Evolutionary conservation across 1,140 invertebrate species (phyloP), one percentile per base, ranked within the genome.

Genomic region (Stegodyphus dumicola): DNA sequence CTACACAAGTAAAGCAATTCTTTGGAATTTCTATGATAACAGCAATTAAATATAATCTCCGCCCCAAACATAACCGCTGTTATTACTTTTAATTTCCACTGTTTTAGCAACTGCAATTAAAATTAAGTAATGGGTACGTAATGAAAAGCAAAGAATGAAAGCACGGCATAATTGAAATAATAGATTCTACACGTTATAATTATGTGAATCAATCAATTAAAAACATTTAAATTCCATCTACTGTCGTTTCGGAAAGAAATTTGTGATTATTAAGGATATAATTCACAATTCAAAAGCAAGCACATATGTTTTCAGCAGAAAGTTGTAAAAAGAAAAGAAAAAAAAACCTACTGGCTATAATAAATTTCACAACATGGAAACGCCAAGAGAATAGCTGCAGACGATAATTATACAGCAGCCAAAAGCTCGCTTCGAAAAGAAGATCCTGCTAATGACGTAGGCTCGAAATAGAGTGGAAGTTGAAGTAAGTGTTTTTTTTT

Each of bases 381-480:
- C 60, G 76, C 67, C 76, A 81, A 51, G 53, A 71, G 69, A 73
- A 73, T 73, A 78, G 52, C 51, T 53, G 54, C 33, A 48, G 56
- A 81, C 78, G 78, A 81, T 81, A 81, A 81, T 81, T 81, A 81
- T 69, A 64, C 33, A 51, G 69, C 53, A 60, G 78, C 67, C 66
- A 81, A 48, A 81, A 81, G 78, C 78, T 79, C 69, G 66, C 54
- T 48, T 7, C 56, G 53, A 75, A 83, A 83, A 74, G 80, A 75
- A 83, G 71, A 83, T 53, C 9, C 71, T 64, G 48, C 71, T 83
- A 83, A 83, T 83, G 80, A 83, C 80, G 80, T 83, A 74, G 75
- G 71, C 70, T 83, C 70, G 49, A 83, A 81, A 81, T 81, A 81
- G 78, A 81, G 48, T 13, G 69, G 54, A 60, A 83, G 80, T 83